Evolutionary conservation across 2,113 vertebrate genomes (phyloP).

Genomic region (Halcyon senegalensis): DNA sequence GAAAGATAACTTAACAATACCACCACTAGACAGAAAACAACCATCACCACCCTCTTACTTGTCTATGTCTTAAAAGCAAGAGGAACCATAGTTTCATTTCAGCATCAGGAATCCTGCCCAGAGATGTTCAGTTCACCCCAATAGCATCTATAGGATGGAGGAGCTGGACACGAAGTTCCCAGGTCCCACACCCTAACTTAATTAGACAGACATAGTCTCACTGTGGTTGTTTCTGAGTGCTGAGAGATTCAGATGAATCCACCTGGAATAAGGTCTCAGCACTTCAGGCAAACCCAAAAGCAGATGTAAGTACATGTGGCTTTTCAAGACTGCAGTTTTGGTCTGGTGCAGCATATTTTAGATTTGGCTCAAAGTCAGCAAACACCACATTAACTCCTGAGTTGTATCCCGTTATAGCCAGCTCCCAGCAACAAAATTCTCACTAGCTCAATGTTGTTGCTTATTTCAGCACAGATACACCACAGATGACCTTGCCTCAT

Average conservation of each 20-base stretch:
- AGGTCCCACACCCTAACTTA: not conserved
- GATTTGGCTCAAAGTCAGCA: slow-evolving; percentile 17
- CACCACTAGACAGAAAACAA: not conserved
- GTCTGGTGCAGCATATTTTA: not conserved
- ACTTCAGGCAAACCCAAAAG: not conserved
- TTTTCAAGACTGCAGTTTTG: not conserved
- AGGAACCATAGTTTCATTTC: not conserved
- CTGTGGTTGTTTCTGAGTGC: not conserved
- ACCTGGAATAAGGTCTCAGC: not conserved
- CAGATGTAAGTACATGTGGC: not conserved
- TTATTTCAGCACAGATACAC: not conserved
- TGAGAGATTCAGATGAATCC: not conserved
- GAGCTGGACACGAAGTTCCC: not conserved
- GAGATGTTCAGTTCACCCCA: not conserved
- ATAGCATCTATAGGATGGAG: not conserved
- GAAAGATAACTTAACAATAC: not conserved
- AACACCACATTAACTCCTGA: not conserved
- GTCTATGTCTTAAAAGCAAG: not conserved
- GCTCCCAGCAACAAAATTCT: slow-evolving; percentile 41
- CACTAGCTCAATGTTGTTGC: not conserved
- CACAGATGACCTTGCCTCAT: accelerated
- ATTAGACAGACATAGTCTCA: not conserved
- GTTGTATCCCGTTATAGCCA: slow-evolving; percentile 6
- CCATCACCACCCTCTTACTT: not conserved
- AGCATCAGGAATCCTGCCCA: not conserved